These are phyloP conservation scores for Drosophila percnosoma DNA, from an alignment of 2,888 invertebrate genomes.

Conservation along the genomic window DNA sequence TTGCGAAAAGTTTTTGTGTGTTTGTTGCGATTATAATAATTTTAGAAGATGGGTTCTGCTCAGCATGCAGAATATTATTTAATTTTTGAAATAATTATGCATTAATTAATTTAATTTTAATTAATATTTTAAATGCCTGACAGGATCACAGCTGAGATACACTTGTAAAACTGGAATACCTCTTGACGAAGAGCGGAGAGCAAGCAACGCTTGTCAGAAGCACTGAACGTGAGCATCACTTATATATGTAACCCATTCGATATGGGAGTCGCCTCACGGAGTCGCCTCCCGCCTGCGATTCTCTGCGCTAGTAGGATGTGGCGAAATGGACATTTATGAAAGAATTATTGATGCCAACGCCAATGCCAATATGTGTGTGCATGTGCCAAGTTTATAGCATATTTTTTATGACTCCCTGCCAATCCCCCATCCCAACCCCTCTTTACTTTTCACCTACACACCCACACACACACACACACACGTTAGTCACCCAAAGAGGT, in stretches of 20 bases:
- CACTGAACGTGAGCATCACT: conserved; percentile 74
- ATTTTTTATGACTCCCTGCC: conserved; percentile 70
- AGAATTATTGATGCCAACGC: conserved; percentile 80
- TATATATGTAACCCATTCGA: conserved; percentile 49
- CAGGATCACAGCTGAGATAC: neutral
- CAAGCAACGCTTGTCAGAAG: conserved; percentile 60
- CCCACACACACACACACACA: neutral
- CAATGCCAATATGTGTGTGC: conserved; percentile 48
- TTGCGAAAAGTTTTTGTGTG: neutral
- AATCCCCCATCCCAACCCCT: neutral
- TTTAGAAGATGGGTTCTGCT: neutral
- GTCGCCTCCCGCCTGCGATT: conserved; percentile 45
- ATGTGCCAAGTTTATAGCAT: conserved; percentile 65
- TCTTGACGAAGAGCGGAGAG: neutral
- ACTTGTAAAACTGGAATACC: neutral
- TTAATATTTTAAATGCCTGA: neutral
- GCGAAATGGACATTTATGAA: conserved; percentile 83
- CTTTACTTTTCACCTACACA: neutral
- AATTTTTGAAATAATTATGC: neutral
- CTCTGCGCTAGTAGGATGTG: conserved; percentile 63
- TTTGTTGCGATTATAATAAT: neutral
- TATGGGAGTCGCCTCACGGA: conserved; percentile 11
- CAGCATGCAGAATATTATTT: neutral
- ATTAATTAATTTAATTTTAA: neutral
- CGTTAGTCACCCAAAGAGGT: conserved; percentile 52